These are phyloP conservation scores for Sparidentex hasta DNA, from an alignment of 2,797 vertebrate genomes.

Conservation along the genomic window DNA sequence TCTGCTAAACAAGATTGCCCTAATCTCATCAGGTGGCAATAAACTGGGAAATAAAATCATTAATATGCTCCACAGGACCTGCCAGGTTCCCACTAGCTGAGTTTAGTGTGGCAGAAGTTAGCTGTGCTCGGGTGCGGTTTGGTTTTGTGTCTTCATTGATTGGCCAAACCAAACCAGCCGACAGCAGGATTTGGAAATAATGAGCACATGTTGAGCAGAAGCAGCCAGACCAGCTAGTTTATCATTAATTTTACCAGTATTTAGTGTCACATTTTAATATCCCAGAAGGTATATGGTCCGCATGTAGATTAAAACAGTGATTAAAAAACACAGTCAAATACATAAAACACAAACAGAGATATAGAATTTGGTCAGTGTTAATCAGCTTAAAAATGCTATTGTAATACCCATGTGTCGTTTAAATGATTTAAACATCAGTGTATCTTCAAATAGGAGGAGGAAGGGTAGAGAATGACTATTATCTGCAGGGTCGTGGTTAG, in stretches of 20 bases:
- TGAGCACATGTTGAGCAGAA: slow-evolving; percentile 27
- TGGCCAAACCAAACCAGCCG: slow-evolving; percentile 42
- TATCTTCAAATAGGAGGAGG: neutral
- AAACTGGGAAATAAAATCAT: slow-evolving; percentile 14
- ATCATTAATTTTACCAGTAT: slow-evolving; percentile 36
- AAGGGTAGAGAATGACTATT: neutral
- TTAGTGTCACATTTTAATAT: slow-evolving; percentile 22
- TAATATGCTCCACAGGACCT: slow-evolving; percentile 19
- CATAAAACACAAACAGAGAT: neutral
- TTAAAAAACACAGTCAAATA: neutral
- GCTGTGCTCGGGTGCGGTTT: slow-evolving; percentile 16
- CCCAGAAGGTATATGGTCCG: neutral
- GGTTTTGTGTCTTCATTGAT: slow-evolving; percentile 23
- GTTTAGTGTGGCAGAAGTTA: slow-evolving; percentile 18
- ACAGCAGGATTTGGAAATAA: slow-evolving; percentile 57
- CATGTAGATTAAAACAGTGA: neutral
- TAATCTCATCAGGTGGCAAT: slow-evolving; percentile 13
- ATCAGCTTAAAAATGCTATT: neutral
- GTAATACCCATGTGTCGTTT: neutral
- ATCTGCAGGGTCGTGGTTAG: slow-evolving; percentile 16
- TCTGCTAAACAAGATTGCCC: slow-evolving; percentile 12
- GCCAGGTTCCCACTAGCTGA: slow-evolving; percentile 21
- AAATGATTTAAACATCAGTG: slow-evolving; percentile 1
- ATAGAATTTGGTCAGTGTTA: neutral
- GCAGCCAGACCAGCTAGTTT: slow-evolving; percentile 21